A percentile compares a stretch with the other conserved stretches of the same genome.
Evolutionary conservation across 2,888 invertebrate genomes (phyloP).

Genomic region (Troglohyphantes excavatus): DNA sequence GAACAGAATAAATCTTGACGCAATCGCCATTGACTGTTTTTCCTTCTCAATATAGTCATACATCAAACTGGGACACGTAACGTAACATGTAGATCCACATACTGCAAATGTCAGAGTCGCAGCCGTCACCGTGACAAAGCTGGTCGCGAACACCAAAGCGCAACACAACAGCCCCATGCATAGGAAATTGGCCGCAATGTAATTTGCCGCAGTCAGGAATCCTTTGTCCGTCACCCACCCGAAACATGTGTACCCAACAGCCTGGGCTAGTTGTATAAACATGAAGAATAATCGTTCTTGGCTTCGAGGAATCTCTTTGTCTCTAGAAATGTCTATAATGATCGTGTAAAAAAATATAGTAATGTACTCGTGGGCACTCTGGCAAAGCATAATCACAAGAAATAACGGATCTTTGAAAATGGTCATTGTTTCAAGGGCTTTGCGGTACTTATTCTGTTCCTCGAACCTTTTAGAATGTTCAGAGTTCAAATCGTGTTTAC

Average conservation of each 20-base stretch:
- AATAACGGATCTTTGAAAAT: constrained; percentile 2
- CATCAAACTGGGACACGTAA: neutral
- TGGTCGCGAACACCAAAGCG: neutral
- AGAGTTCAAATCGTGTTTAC: neutral
- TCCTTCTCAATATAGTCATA: neutral
- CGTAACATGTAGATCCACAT: neutral
- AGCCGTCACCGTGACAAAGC: neutral
- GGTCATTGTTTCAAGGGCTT: neutral
- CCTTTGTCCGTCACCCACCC: neutral
- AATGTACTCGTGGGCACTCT: neutral
- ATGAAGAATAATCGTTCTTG: constrained; percentile 1
- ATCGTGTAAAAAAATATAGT: neutral
- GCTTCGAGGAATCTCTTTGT: neutral
- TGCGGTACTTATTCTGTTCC: neutral
- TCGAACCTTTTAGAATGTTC: neutral
- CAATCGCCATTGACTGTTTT: neutral
- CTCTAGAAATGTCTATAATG: neutral
- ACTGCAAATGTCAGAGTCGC: neutral
- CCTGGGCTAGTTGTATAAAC: neutral
- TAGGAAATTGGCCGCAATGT: neutral
- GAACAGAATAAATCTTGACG: neutral
- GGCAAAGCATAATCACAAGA: neutral
- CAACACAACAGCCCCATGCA: neutral
- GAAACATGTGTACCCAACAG: neutral
- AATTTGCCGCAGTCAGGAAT: neutral